Conservation (phyloP, 2,797 vertebrate genomes). For the Acipenser ruthenus region DNA sequence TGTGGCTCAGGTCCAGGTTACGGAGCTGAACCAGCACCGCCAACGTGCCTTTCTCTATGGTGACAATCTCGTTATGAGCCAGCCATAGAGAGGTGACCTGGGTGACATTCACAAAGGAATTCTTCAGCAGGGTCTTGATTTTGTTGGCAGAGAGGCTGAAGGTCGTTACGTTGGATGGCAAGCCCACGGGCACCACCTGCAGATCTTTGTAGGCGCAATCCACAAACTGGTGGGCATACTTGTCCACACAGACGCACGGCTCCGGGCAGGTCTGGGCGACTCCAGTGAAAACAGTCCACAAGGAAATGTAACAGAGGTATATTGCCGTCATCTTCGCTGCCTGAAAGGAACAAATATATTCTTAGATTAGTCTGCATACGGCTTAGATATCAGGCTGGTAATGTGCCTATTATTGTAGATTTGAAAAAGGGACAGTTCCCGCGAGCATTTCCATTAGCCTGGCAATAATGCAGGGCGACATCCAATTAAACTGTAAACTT, state of each 20-base stretch:
- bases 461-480: no score
- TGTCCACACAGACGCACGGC: slow-evolving; percentile 84
- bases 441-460: no score
- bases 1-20: slow-evolving; percentile 92
- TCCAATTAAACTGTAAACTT: no score
- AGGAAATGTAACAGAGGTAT: no score
- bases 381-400: no score
- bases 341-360: no score
- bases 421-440: no score
- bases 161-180: slow-evolving; percentile 83
- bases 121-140: slow-evolving; percentile 68
- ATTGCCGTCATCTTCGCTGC: no score
- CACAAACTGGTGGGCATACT: slow-evolving; percentile 78
- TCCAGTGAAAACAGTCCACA: no score
- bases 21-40: slow-evolving; percentile 76
- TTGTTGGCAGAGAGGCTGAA: slow-evolving; percentile 93
- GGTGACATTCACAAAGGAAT: slow-evolving; percentile 75
- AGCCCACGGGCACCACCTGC: slow-evolving; percentile 69
- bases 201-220: slow-evolving; percentile 96
- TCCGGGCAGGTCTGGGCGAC: slow-evolving; percentile 64
- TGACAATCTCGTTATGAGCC: slow-evolving; percentile 84
- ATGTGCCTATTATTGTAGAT: no score
- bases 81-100: slow-evolving; percentile 91
- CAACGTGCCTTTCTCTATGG: slow-evolving; percentile 69
- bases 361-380: no score